Evolutionary conservation across 1,140 invertebrate species (phyloP), one percentile per base, ranked within the genome.

Genomic region (Pseudachorutes palmiensis): DNA sequence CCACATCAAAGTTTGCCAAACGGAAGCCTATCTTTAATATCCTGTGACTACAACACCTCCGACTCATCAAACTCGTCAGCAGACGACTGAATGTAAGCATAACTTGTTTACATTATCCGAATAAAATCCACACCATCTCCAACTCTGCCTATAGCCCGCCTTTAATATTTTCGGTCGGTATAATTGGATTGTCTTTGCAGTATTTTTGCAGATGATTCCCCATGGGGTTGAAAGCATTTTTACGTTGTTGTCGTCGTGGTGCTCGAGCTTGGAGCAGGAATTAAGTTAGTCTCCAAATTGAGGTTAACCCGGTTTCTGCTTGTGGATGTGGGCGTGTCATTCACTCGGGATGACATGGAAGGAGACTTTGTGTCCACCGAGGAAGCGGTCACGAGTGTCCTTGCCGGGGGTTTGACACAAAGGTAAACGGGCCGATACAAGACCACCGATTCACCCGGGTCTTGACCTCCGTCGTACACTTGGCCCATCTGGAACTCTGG

Each of bases 401-500:
- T 12, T 22, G 9, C 9, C 2, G 61, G 41, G 9, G 67, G 59
- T 45, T 67, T 76, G 2, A 87, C 82, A 70, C 84, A 84, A 16
- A 86, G 83, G 76, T 88, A 88, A 16, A 87, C 82, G 0, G 86
- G 86, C 61, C 84, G 77, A 77, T 87, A 88, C 1, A 88, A 78
- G n/a, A 88, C 83, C 12, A 82, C 77, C 2, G 81, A 76, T 69
- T 82, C 81, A 62, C 75, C 82, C 75, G 63, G 64, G 30, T 72
- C 75, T 14, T 75, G 74, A 28, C 81, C 81, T n/a, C 88, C 88
- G 77, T 91, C 89, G 76, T 91, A 91, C 2, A 91, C 89, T 77
- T 91, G 87, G 1, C 88, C 89, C 9, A 90, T 76, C 36, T 89
- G 83, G 76, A 91, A 91, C 78, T 91, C 89, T 0, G 88, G 88